These are phyloP conservation scores for Netelia melanura DNA, from an alignment of 2,888 invertebrate species.

Conservation along the genomic window DNA sequence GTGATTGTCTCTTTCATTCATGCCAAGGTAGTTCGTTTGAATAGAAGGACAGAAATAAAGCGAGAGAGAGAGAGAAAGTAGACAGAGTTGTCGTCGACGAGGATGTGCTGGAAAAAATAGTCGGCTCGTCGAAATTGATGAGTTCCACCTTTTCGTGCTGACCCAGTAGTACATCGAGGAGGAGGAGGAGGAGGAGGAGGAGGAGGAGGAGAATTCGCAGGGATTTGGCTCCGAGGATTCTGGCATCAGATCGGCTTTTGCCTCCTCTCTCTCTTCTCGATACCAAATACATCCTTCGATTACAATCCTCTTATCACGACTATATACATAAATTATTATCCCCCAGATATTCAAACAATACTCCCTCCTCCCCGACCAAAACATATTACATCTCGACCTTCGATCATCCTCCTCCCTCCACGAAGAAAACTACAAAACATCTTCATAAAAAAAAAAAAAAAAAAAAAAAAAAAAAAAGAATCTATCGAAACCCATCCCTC, in stretches of 20 bases:
- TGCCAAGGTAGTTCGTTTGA: neutral
- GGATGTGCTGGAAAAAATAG: constrained; percentile 40
- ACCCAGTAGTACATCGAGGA: constrained; percentile 3
- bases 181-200: constrained; percentile 3
- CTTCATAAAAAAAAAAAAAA: neutral
- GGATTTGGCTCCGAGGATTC: constrained; percentile 59
- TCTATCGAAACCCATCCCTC: neutral
- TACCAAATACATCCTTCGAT: constrained; percentile 28
- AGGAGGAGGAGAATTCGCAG: constrained; percentile 37
- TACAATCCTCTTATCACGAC: constrained; percentile 31
- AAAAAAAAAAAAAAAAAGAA: constrained; percentile 3
- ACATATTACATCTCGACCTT: neutral
- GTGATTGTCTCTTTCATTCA: constrained; percentile 4
- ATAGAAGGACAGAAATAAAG: neutral
- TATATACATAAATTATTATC: too few relatives aligned
- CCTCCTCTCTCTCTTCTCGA: constrained; percentile 5
- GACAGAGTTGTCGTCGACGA: constrained; percentile 34
- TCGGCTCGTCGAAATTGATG: constrained; percentile 64
- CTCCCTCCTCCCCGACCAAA: too few relatives aligned
- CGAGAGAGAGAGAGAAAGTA: neutral
- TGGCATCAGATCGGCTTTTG: constrained; percentile 46
- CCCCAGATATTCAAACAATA: too few relatives aligned
- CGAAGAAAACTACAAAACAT: too few relatives aligned
- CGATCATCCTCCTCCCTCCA: neutral
- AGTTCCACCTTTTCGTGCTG: constrained; percentile 56